A percentile compares a stretch with the other conserved stretches of the same genome.
phyloP scores from a whole-genome alignment of 2,797 vertebrate species.

The Tokudaia muenninki region DNA sequence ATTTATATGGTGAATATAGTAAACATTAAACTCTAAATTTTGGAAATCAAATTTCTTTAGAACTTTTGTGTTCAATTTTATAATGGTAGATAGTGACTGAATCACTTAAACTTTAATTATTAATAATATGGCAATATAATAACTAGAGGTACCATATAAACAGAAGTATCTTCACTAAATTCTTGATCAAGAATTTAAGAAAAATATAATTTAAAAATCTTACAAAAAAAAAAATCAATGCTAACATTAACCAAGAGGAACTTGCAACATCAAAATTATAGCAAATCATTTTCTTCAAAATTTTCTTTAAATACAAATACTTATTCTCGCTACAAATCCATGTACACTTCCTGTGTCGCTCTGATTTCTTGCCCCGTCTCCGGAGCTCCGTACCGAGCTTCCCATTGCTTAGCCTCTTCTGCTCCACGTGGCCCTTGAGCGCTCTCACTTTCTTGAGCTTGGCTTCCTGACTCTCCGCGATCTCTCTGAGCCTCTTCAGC shows the following conservation, averaged over 20 bases:
- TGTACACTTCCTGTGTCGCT: rapidly evolving
- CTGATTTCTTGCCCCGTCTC: rapidly evolving
- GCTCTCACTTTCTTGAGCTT: conserved; percentile 95
- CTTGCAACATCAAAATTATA: not conserved
- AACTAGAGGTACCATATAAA: not conserved
- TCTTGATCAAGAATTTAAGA: not conserved
- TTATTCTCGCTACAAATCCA: not conserved
- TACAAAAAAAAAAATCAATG: not conserved
- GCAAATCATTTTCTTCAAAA: not conserved
- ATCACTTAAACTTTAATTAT: not conserved
- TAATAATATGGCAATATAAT: not conserved
- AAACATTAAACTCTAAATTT: conserved; percentile 16
- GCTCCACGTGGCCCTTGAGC: conserved; percentile 95
- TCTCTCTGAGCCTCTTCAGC: conserved; percentile 92
- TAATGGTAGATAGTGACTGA: not conserved
- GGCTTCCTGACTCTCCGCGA: conserved; percentile 95
- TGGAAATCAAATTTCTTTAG: not conserved
- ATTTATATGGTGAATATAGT: not conserved
- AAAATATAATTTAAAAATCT: not conserved
- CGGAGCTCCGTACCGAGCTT: conserved; percentile 91
- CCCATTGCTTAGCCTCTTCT: conserved; percentile 95
- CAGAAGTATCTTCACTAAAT: conserved; percentile 47
- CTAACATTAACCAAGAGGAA: not conserved
- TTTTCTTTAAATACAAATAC: not conserved
- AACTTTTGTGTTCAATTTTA: not conserved